Evolutionary conservation across 2,113 vertebrate species (phyloP).

Genomic region (Natator depressus): DNA sequence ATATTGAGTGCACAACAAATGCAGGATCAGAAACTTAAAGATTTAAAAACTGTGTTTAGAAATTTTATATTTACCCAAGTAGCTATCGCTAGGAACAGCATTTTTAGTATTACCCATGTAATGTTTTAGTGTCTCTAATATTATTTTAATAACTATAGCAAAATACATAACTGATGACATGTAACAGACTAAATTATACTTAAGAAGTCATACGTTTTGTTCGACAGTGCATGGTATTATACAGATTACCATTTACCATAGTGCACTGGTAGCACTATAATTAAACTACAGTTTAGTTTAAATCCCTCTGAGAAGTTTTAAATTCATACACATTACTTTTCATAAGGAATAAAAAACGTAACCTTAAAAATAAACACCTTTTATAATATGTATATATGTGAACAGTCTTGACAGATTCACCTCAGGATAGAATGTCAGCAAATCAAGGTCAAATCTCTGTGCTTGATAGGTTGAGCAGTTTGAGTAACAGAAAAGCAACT

Average conservation of each 20-base stretch:
- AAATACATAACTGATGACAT: neutral
- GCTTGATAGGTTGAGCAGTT: neutral
- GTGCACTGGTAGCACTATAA: accelerated
- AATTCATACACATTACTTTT: neutral
- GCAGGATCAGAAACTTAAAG: neutral
- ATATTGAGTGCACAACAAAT: neutral
- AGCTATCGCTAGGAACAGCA: neutral
- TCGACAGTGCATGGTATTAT: neutral
- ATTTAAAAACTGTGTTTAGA: neutral
- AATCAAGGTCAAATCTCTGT: neutral
- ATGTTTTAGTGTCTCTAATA: neutral
- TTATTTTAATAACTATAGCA: neutral
- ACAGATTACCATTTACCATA: neutral
- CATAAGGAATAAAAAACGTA: neutral
- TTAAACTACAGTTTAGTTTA: neutral
- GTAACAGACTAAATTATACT: neutral
- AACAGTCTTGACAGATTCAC: neutral
- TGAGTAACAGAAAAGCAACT: neutral
- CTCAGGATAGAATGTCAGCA: neutral
- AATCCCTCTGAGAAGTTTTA: neutral
- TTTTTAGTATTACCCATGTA: neutral
- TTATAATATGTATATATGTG: neutral
- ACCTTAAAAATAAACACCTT: neutral
- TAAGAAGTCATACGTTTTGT: neutral
- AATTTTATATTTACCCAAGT: neutral